Evolutionary conservation across 2,888 invertebrate genomes (phyloP).

Genomic region (Nymphalis urticae): DNA sequence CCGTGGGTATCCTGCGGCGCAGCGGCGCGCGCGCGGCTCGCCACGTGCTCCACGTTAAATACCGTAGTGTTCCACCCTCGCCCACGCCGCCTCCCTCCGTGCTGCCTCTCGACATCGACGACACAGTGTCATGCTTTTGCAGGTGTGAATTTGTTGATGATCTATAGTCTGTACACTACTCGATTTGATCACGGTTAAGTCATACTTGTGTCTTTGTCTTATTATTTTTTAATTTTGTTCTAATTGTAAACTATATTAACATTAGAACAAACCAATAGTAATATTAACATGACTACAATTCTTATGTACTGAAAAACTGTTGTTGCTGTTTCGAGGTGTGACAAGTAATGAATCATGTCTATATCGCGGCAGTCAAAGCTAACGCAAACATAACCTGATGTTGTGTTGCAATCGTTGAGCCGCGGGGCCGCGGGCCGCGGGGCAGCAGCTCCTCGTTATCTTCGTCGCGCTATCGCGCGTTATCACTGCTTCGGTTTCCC

Average conservation of each 20-base stretch:
- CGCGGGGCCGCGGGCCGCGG: too few relatives aligned
- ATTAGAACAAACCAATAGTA: too few relatives aligned
- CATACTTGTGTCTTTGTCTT: background rate
- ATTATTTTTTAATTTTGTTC: too few relatives aligned
- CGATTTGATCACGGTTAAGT: background rate
- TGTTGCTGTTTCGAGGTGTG: background rate
- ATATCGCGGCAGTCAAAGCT: background rate
- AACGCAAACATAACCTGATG: slow-evolving; percentile 6
- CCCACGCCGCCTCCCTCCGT: slow-evolving; percentile 46
- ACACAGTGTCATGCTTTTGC: slow-evolving; percentile 91
- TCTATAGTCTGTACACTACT: too few relatives aligned
- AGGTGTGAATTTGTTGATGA: slow-evolving; percentile 76
- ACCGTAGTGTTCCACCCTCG: slow-evolving; percentile 63
- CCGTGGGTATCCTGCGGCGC: slow-evolving; percentile 64
- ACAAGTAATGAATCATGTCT: slow-evolving; percentile 5
- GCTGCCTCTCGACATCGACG: slow-evolving; percentile 83
- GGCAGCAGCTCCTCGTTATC: slow-evolving; percentile 43
- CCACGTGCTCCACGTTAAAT: slow-evolving; percentile 67
- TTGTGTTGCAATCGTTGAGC: slow-evolving; percentile 3
- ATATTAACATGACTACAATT: too few relatives aligned
- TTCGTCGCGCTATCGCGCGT: slow-evolving; percentile 46
- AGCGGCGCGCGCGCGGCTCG: slow-evolving; percentile 66
- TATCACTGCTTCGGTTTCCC: slow-evolving; percentile 49
- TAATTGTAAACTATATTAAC: too few relatives aligned
- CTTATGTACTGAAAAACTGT: background rate